These are phyloP conservation scores for Lampris incognitus DNA, from an alignment of 2,113 vertebrate genomes.

Conservation along the genomic window DNA sequence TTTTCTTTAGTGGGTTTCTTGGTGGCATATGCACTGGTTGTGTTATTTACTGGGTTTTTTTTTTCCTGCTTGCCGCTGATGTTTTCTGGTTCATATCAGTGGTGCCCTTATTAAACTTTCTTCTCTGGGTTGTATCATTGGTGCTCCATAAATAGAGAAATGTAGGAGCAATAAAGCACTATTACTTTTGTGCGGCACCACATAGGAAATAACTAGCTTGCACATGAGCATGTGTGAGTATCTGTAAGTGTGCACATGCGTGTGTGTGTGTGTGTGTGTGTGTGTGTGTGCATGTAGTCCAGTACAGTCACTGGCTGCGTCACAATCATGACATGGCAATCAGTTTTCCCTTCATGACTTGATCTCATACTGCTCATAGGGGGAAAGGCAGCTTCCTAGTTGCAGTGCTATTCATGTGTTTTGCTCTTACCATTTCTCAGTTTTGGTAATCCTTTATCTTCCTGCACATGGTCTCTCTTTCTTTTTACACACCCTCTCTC, in stretches of 20 bases:
- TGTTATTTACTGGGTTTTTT: no score
- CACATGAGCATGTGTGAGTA: neutral
- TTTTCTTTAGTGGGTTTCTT: no score
- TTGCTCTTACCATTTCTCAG: slow-evolving; percentile 32
- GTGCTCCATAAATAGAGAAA: no score
- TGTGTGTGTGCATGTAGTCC: slow-evolving; percentile 19
- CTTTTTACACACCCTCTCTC: slow-evolving; percentile 35
- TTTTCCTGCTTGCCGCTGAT: no score
- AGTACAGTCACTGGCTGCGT: slow-evolving; percentile 28
- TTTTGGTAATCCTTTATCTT: slow-evolving; percentile 1
- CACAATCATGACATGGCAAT: slow-evolving; percentile 38
- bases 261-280: neutral
- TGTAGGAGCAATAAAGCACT: no score
- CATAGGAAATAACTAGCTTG: no score
- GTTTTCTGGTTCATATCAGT: no score
- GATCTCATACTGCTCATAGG: slow-evolving; percentile 38
- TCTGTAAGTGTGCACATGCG: neutral
- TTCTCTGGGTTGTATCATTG: no score
- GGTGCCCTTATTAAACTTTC: no score
- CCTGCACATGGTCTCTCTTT: slow-evolving; percentile 16
- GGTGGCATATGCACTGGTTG: no score
- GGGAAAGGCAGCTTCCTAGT: slow-evolving; percentile 6
- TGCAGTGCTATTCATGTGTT: slow-evolving; percentile 40
- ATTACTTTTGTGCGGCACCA: no score
- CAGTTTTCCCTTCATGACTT: slow-evolving; percentile 54